phyloP scores from a whole-genome alignment of 1,140 invertebrate genomes.

The Drosophila murphyi region DNA sequence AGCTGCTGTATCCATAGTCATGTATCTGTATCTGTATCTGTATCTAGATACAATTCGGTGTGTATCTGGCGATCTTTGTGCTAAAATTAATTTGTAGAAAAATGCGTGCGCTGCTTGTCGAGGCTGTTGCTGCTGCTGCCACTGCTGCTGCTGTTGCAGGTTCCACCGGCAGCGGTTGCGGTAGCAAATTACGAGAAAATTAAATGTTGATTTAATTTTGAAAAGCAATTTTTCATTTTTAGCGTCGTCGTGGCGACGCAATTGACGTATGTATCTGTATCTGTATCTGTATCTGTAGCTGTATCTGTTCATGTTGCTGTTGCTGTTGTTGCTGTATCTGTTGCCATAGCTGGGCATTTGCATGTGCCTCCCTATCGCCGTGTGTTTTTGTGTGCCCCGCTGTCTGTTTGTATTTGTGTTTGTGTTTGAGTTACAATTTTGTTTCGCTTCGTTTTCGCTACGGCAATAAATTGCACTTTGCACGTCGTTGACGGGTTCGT shows the following conservation, averaged over 20 bases:
- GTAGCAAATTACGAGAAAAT: constrained; percentile 82
- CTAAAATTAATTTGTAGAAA: constrained; percentile 82
- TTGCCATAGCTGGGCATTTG: constrained; percentile 60
- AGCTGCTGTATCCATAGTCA: constrained; percentile 42
- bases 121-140: constrained; percentile 18
- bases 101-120: constrained; percentile 65
- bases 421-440: constrained; percentile 74
- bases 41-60: constrained; percentile 72
- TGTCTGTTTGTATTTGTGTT: constrained; percentile 23
- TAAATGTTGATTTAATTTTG: constrained; percentile 83
- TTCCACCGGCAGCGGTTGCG: constrained; percentile 30
- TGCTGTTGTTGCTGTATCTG: constrained; percentile 46
- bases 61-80: constrained; percentile 79
- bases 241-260: constrained; percentile 69
- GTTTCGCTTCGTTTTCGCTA: constrained; percentile 61
- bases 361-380: constrained; percentile 47
- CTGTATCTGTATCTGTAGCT: constrained; percentile 27
- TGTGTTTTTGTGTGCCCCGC: neutral
- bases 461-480: constrained; percentile 72
- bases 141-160: constrained; percentile 32
- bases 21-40: constrained; percentile 43
- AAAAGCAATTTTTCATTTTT: constrained; percentile 83
- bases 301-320: constrained; percentile 35
- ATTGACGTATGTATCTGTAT: constrained; percentile 69
- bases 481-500: constrained; percentile 66